Percentiles rank a stretch among this genome's conserved stretches.
These are phyloP conservation scores for Drosophila fulvimacula DNA, from an alignment of 2,888 invertebrate genomes.

Conservation along the genomic window DNA sequence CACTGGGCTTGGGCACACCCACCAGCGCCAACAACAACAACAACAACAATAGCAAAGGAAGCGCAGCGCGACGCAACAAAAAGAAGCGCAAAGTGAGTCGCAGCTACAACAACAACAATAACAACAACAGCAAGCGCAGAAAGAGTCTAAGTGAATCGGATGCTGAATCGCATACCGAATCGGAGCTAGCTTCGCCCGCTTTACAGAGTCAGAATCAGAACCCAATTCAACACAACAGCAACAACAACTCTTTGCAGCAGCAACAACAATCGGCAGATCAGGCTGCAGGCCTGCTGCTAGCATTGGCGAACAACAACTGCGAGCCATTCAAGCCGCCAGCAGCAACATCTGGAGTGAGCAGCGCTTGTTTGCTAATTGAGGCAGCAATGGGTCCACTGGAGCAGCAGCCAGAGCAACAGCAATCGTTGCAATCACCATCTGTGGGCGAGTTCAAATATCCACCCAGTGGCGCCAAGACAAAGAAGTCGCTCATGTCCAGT, in stretches of 20 bases:
- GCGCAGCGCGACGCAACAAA: slow-evolving; percentile 61
- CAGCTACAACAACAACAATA: slow-evolving; percentile 52
- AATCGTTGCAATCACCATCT: slow-evolving; percentile 32
- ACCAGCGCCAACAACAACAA: slow-evolving; percentile 16
- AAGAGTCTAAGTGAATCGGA: slow-evolving; percentile 86
- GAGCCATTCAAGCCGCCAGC: slow-evolving; percentile 54
- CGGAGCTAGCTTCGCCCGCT: slow-evolving; percentile 86
- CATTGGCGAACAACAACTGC: slow-evolving; percentile 86
- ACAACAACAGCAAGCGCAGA: slow-evolving; percentile 85
- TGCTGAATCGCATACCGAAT: slow-evolving; percentile 86
- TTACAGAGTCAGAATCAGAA: slow-evolving; percentile 87
- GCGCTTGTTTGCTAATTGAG: slow-evolving; percentile 92
- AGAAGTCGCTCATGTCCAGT: slow-evolving; percentile 95
- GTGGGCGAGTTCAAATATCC: slow-evolving; percentile 92
- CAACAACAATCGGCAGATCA: slow-evolving; percentile 82
- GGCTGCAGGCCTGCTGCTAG: slow-evolving; percentile 87
- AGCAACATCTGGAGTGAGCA: slow-evolving; percentile 86
- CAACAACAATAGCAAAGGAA: slow-evolving; percentile 11
- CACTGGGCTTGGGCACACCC: slow-evolving; percentile 18
- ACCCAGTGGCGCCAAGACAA: slow-evolving; percentile 88
- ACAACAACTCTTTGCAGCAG: slow-evolving; percentile 26
- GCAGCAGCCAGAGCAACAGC: slow-evolving; percentile 46
- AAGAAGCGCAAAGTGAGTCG: slow-evolving; percentile 83
- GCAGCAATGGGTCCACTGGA: slow-evolving; percentile 93
- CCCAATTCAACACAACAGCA: slow-evolving; percentile 37